Evolutionary conservation across 2,797 vertebrate genomes (phyloP).

Genomic region (Anguilla megastoma): DNA sequence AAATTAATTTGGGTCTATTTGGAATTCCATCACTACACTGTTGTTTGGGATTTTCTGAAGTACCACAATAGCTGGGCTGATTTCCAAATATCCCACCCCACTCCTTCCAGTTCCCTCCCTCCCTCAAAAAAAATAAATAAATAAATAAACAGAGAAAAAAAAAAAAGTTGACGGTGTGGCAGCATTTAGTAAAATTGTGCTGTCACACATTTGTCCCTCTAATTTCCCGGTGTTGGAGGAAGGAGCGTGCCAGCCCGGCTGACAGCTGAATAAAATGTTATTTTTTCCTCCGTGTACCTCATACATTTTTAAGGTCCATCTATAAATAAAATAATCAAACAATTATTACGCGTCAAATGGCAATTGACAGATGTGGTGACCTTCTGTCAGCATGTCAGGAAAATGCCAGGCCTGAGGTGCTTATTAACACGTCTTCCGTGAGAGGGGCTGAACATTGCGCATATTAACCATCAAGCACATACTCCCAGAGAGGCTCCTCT

Average conservation of each 20-base stretch:
- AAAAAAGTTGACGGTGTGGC: constrained; percentile 24
- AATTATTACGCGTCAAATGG: constrained; percentile 60
- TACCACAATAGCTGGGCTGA: background rate
- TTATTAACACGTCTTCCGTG: constrained; percentile 38
- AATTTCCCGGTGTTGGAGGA: constrained; percentile 32
- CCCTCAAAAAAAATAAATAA: background rate
- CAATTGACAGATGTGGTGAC: constrained; percentile 58
- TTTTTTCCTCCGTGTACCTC: constrained; percentile 38
- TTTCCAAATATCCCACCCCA: background rate
- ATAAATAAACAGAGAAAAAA: background rate
- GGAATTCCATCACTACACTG: background rate
- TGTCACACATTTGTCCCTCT: constrained; percentile 39
- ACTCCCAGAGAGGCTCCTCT: constrained; percentile 3
- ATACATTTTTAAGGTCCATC: constrained; percentile 45
- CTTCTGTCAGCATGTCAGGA: constrained; percentile 36
- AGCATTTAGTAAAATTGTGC: constrained; percentile 36
- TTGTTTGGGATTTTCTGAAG: background rate
- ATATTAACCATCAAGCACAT: constrained; percentile 13
- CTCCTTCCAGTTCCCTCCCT: background rate
- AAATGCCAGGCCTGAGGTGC: constrained; percentile 32
- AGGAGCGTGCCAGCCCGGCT: background rate
- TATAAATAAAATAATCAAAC: constrained; percentile 62
- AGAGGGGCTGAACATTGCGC: constrained; percentile 11
- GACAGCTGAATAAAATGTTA: constrained; percentile 39
- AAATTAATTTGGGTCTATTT: background rate